These are phyloP conservation scores for Callaeas wilsoni DNA, from an alignment of 2,113 vertebrate species.

Conservation along the genomic window DNA sequence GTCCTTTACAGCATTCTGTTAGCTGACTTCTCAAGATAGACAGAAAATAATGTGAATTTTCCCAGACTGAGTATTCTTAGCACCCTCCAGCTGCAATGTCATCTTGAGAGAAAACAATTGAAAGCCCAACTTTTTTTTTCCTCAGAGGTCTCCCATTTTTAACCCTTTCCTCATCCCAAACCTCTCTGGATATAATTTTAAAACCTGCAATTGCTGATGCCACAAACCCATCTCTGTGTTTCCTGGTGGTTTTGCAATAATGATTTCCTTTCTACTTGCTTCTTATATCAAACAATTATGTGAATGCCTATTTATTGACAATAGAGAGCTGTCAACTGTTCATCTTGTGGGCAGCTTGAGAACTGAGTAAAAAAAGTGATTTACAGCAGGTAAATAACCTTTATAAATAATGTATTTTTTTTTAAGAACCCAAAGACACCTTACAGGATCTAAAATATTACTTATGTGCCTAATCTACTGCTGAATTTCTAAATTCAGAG, in stretches of 20 bases:
- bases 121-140: background rate
- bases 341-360: background rate
- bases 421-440: background rate
- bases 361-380: background rate
- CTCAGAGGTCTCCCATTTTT: background rate
- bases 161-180: background rate
- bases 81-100: background rate
- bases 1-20: background rate
- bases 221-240: background rate
- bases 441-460: background rate
- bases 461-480: background rate
- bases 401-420: background rate
- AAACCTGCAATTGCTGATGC: background rate
- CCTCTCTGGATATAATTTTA: background rate
- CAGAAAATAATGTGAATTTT: background rate
- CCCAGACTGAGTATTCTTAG: background rate
- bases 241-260: background rate
- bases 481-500: background rate
- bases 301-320: background rate
- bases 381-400: background rate
- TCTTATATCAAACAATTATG: background rate
- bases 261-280: background rate
- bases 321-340: background rate
- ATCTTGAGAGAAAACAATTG: background rate
- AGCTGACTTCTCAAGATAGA: background rate